Evolutionary conservation across 2,797 vertebrate genomes (phyloP), one percentile per base, ranked within the genome.

Genomic region (Lutjanus argentimaculatus): DNA sequence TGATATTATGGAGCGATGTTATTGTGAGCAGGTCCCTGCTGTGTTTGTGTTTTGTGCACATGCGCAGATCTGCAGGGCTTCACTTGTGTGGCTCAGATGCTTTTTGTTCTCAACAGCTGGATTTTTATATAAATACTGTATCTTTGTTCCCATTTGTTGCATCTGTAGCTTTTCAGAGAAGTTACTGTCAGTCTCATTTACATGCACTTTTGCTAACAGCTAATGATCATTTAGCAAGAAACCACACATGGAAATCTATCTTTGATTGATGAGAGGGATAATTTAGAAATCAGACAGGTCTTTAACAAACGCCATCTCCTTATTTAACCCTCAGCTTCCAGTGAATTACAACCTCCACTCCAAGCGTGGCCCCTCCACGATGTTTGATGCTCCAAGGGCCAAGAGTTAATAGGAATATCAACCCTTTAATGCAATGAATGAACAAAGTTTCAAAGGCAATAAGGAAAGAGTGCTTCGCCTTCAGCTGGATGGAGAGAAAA

Each of bases 381-480:
- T 9, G 15, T 68, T 6, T 21, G 70, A 67, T 51, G 49, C 22
- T 67, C 4, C 62, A 8, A 1, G 25, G 72, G 43, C 42, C 14
- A 7, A 55, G 11, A 57, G 74, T 67, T 83, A 74, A 86, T 59
- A 58, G 72, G 75, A 85, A 82, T 40, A 70, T 45, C 30, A 62
- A 52, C 62, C 51, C 67, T 49, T 46, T 65, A 45, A 66, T 46
- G 30, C 3, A 0, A 55, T 14, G 30, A 78, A 46, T 71, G 64
- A 72, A 14, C 15, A 76, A 76, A 55, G 63, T 63, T 80, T 65
- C 25, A 21, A 5, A 75, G 63, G 73, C 61, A 46, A n/a, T 51
- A 5, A 75, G 36, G n/a, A 65, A 14, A 43, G 30, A 71, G 72
- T 15, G 13, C 62, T 15, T 58, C 6, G 15, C 64, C 63, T 51